Evolutionary conservation across 1,140 invertebrate genomes (phyloP), one percentile per base, ranked within the genome.

Genomic region (Sarcophaga bullata): DNA sequence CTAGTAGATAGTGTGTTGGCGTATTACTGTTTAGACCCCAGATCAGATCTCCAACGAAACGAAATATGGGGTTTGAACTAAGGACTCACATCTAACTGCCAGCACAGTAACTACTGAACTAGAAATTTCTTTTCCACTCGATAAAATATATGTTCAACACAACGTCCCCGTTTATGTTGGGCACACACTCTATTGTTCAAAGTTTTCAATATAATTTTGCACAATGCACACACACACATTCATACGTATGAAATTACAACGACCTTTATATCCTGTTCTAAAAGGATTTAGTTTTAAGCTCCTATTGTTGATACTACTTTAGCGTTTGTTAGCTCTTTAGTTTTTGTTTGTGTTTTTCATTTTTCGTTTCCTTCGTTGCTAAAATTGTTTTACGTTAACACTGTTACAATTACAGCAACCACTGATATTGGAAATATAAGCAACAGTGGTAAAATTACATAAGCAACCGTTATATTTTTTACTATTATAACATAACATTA

Each of bases 211-310:
- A 37, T 37, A 2, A 37, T 37, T 2, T 1, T 37, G 25, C 25
- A 37, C n/a, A n/a, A n/a, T 37, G 4, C 25, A 37, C 8, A 62
- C 58, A 3, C 58, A 62, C n/a, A n/a, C 15, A 62, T 8, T n/a
- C 15, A n/a, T 62, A 62, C 58, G 25, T 52, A 62, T 8, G 6
- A 17, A n/a, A 62, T 62, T 68, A 25, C 62, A 68, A 68, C 62
- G n/a, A 68, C 62, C 62, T 68, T 68, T 68, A 68, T 68, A 68
- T 68, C 62, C 62, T 68, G 62, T 68, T 68, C 19, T 68, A 68
- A 68, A 17, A 25, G 62, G 62, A 68, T 68, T 68, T 62, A 2
- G 54, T 62, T 68, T 68, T 68, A 68, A 68, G 17, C 62, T 68
- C 62, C 62, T 68, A n/a, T 68, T 68, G 19, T 68, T 68, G 62